Evolutionary conservation across 2,113 vertebrate genomes (phyloP), one percentile per base, ranked within the genome.

Genomic region (Scopus umbretta): DNA sequence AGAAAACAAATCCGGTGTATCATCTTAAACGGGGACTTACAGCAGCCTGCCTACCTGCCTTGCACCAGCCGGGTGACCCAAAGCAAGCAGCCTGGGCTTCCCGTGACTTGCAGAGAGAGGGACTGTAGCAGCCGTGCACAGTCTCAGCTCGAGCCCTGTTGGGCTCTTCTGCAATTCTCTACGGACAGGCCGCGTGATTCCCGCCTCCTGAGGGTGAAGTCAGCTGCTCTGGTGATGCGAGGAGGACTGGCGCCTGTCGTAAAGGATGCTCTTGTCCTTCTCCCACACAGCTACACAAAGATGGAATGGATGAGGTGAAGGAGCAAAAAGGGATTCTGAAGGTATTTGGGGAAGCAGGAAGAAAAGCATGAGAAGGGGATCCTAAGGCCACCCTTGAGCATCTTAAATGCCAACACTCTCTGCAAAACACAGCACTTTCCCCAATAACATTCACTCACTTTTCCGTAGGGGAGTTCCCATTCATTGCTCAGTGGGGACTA

Each of bases 181-280:
- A 2, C 1, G 18, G 5, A 7, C 10, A 2, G 22, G 18, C 34
- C 56, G 8, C 12, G 5, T 1, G 7, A 12, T 19, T 22, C 27
- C 85, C 6, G 26, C 6, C 85, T 32, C 74, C 65, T 5, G 56
- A 36, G 58, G 23, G 55, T 13, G 11, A 25, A n/a, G 16, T 7
- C 76, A 27, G 59, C 76, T 11, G 13, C 13, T 9, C 32, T 2
- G 25, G 42, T 12, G 52, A 50, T 2, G n/a, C 2, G 34, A 40
- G 53, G 34, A 52, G 22, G 61, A 40, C 16, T 3, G 34, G 53
- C 34, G 29, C 40, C 29, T 30, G 11, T 11, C 4, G 13, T 11
- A 49, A 67, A 55, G 61, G 38, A 16, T 10, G 53, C 13, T 32
- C 40, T 59, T 15, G 63, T 47, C 47, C 80, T 70, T 40, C 55